These are phyloP conservation scores for Tupaia tana DNA, from an alignment of 2,113 vertebrate species.

Conservation along the genomic window DNA sequence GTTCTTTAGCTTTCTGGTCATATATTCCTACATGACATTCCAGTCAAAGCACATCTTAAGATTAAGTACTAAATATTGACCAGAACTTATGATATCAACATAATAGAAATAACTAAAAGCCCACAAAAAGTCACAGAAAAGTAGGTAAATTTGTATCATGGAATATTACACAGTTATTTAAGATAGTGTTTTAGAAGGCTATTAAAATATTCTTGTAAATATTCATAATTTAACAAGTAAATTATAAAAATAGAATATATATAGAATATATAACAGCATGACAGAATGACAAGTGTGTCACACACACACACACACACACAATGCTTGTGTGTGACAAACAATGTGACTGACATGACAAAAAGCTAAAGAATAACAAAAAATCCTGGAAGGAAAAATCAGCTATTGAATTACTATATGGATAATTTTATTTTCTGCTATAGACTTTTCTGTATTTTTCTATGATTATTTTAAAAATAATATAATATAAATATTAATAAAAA, in stretches of 20 bases:
- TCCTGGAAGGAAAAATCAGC: neutral
- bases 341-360: neutral
- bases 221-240: neutral
- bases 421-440: neutral
- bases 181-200: neutral
- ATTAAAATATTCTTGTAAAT: neutral
- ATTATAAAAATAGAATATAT: neutral
- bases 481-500: neutral
- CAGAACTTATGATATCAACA: neutral
- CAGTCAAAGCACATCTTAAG: neutral
- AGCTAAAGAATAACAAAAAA: neutral
- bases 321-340: too few species aligned
- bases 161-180: neutral
- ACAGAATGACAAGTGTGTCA: neutral
- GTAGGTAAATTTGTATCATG: neutral
- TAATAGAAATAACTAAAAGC: neutral
- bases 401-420: neutral
- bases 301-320: neutral
- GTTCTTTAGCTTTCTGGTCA: too few species aligned
- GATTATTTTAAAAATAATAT: slow-evolving; percentile 30
- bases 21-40: too few species aligned
- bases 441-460: neutral
- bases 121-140: neutral
- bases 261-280: neutral
- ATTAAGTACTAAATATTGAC: neutral